These are phyloP conservation scores for Pachyramphus minor DNA, from an alignment of 2,113 vertebrate genomes.

Conservation along the genomic window DNA sequence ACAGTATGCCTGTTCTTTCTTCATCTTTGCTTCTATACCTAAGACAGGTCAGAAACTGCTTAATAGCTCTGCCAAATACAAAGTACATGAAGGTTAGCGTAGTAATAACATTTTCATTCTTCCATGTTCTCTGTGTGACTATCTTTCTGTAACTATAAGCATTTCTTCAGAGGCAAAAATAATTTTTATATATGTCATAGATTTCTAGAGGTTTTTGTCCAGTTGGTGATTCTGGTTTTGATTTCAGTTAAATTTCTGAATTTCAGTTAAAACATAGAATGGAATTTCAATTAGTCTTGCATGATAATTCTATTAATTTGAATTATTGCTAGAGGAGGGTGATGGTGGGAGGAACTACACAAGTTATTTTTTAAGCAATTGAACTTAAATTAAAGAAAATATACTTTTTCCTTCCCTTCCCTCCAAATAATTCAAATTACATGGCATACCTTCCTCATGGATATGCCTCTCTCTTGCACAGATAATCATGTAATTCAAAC, in stretches of 20 bases:
- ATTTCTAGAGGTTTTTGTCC: not conserved
- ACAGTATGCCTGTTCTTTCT: not conserved
- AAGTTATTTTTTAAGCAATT: not conserved
- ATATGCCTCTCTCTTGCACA: not conserved
- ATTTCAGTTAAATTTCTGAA: not conserved
- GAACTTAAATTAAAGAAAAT: not conserved
- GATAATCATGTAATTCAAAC: not conserved
- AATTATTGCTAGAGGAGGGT: not conserved
- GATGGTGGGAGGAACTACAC: not conserved
- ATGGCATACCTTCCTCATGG: not conserved
- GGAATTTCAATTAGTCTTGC: not conserved
- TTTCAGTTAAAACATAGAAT: not conserved
- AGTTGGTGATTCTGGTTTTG: not conserved
- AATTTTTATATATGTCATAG: not conserved
- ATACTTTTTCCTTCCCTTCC: not conserved
- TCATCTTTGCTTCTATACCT: not conserved
- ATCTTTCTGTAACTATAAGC: not conserved
- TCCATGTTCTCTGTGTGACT: not conserved
- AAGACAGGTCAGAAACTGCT: not conserved
- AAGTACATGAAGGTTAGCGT: not conserved
- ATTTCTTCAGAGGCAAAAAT: not conserved
- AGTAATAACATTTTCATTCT: not conserved
- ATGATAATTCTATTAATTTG: not conserved
- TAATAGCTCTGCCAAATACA: not conserved
- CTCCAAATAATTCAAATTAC: not conserved